phyloP scores from a whole-genome alignment of 2,797 vertebrate genomes.

The Lagothrix lagotricha region DNA sequence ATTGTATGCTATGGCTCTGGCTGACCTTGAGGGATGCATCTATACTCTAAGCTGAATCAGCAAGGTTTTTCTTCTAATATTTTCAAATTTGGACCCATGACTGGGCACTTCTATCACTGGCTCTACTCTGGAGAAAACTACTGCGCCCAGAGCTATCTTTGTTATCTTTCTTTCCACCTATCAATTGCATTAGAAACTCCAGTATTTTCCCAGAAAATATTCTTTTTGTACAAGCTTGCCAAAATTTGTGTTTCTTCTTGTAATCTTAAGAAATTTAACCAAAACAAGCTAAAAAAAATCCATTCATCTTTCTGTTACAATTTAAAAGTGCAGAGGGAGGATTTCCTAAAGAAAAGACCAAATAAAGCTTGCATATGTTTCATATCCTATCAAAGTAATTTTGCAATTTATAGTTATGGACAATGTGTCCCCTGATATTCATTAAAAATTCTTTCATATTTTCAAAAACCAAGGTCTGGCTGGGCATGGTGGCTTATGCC shows the following conservation, averaged over 20 bases:
- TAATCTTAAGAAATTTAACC: not conserved
- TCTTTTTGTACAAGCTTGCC: not conserved
- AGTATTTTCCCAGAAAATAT: not conserved
- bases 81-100: not conserved
- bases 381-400: not conserved
- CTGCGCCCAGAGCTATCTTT: not conserved
- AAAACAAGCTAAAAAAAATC: not conserved
- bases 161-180: not conserved
- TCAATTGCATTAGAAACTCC: not conserved
- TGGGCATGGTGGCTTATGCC: not conserved
- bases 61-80: not conserved
- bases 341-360: not conserved
- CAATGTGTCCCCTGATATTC: not conserved
- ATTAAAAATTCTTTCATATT: not conserved
- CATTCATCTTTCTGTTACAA: not conserved
- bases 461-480: not conserved
- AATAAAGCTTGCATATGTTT: not conserved
- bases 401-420: not conserved
- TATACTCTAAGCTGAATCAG: not conserved
- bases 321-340: not conserved
- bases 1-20: not conserved
- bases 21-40: not conserved
- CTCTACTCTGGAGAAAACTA: not conserved
- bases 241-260: not conserved
- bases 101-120: not conserved